Conservation (phyloP, 2,888 invertebrate species). For the Bombylius discolor region DNA sequence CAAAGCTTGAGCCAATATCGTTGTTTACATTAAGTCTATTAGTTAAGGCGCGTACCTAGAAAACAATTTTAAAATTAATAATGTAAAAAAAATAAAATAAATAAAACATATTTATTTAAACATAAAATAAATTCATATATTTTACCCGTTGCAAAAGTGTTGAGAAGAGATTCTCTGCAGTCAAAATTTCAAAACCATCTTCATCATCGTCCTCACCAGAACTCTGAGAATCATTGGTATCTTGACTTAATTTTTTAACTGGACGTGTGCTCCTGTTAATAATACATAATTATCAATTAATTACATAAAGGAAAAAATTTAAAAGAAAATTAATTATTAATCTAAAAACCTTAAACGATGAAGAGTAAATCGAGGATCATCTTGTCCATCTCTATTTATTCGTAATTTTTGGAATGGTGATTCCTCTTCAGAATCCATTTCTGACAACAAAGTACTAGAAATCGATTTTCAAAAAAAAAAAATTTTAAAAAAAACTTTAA, state of each 20-base stretch:
- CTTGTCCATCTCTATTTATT: conserved; percentile 43
- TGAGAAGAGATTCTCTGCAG: conserved; percentile 82
- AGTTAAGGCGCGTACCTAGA: conserved; percentile 66
- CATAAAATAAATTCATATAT: conserved; percentile 2
- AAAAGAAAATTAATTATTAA: background rate
- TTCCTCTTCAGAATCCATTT: conserved; percentile 58
- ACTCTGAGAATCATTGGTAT: conserved; percentile 71
- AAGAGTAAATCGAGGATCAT: conserved; percentile 44
- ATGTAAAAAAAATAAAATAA: background rate
- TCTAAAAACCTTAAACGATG: conserved; percentile 48
- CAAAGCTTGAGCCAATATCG: conserved; percentile 48
- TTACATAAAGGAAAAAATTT: background rate
- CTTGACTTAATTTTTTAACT: conserved; percentile 42
- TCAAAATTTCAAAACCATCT: conserved; percentile 81
- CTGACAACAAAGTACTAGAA: conserved; percentile 50
- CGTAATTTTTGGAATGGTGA: conserved; percentile 44
- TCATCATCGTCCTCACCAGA: conserved; percentile 80
- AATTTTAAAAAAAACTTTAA: too few species aligned
- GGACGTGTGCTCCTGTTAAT: conserved; percentile 51
- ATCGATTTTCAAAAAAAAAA: too few species aligned
- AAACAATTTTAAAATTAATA: conserved; percentile 5
- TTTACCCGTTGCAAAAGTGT: conserved; percentile 68
- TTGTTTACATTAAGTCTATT: conserved; percentile 75
- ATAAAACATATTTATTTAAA: background rate
- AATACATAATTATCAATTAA: conserved; percentile 3